Evolutionary conservation across 2,888 invertebrate genomes (phyloP), one percentile per base, ranked within the genome.

Genomic region (Drosophila putrida): DNA sequence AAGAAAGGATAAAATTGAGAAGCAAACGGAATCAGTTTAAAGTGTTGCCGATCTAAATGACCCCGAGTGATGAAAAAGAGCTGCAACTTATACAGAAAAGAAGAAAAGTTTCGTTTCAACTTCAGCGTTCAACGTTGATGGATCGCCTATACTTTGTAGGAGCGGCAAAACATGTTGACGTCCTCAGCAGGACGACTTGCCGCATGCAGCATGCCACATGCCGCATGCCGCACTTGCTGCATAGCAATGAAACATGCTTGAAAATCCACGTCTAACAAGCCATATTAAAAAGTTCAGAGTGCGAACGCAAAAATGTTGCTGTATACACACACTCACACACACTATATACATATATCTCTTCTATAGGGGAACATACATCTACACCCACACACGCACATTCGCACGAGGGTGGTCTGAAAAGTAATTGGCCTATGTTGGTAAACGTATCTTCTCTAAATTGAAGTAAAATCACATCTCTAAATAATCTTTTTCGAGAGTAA

Each of bases 211-310:
- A 51, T 27, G 35, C 47, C n/a, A 50, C 49, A 50, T 36, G 41
- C 58, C 28, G 62, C 49, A 50, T 54, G 35, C 44, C 39, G 50
- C 53, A 57, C 50, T 55, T 6, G 41, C 15, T 43, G 49, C 47
- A 35, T 41, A 44, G 28, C 54, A 28, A 31, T 59, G 43, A 47
- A 71, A 66, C 68, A 77, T 58, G 74, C 69, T 61, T 61, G 58
- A 49, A 77, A 81, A 75, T 81, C 43, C 79, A 25, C 64, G 50
- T 65, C 82, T 82, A 88, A 88, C 82, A 82, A 88, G 86, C 82
- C 82, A 71, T 85, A 85, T 88, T 88, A 85, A 88, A 88, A 88
- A 84, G 68, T 82, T 66, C 33, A 60, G 44, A 80, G 60, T 69
- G 66, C 64, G 55, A 70, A 64, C 61, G 80, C 43, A 60, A 69